Evolutionary conservation across 2,888 invertebrate species (phyloP).

Genomic region (Odontothrips loti): DNA sequence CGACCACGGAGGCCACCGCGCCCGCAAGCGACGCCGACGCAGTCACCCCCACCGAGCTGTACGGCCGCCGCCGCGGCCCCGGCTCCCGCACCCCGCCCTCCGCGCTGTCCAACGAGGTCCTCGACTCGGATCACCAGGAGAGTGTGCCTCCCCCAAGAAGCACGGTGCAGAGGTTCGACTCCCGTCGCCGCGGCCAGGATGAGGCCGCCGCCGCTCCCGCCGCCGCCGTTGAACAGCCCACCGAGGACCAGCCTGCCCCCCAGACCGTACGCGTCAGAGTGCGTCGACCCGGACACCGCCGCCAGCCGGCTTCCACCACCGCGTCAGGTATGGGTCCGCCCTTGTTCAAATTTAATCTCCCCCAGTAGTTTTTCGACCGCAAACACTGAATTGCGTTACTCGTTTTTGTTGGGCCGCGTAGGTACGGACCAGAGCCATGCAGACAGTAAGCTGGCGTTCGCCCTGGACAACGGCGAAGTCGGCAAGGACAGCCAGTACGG

Average conservation of each 20-base stretch:
- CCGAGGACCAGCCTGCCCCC: not conserved
- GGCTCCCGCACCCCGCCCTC: not conserved
- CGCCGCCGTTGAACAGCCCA: not conserved
- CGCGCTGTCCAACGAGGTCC: conserved; percentile 12
- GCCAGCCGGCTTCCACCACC: not conserved
- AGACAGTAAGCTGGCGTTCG: not conserved
- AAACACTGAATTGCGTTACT: too few species aligned
- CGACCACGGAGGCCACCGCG: not conserved
- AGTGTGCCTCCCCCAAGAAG: not conserved
- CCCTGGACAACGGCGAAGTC: conserved; percentile 15
- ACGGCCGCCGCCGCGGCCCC: conserved; percentile 1
- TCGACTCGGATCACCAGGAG: conserved; percentile 10
- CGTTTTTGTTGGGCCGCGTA: not conserved
- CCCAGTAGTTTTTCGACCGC: too few species aligned
- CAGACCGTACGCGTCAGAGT: not conserved
- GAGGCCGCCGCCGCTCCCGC: not conserved
- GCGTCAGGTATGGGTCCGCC: not conserved
- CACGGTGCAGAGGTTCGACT: conserved; percentile 4
- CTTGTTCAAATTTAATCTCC: too few species aligned
- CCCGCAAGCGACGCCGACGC: not conserved
- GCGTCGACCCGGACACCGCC: not conserved
- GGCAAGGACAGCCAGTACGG: conserved; percentile 25
- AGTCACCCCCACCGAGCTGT: not conserved
- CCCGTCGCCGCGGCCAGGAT: not conserved
- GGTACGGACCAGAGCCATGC: conserved; percentile 9